Base-by-base conservation (phyloP, 2,888 invertebrate species). In the Lepas anatifera region DNA sequence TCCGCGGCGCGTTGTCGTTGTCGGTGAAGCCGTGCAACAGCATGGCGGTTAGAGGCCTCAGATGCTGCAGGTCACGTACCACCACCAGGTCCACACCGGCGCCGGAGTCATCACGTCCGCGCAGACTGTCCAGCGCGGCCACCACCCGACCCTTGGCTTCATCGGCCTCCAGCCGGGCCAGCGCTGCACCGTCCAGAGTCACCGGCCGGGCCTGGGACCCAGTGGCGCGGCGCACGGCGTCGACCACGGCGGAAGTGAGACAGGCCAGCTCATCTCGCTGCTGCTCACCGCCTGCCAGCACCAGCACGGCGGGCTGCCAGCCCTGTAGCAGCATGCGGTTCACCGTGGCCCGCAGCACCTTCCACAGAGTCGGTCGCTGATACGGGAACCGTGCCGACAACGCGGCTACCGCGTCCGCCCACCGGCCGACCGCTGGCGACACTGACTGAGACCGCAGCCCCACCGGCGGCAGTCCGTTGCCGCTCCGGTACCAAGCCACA, bases 1-100 rank as follows among this genome's bases (percentile, higher is more conserved):
- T 68, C 37, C 63, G 69, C 29, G 68, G 71, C 50, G 71, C 71
- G 32, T 48, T 50, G 25, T 69, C 64, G 48, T 71, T 71, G 46
- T 71, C 71, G 64, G 69, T 69, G 64, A 50, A 71, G 35, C 71
- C 71, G 64, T 71, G 71, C 27, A 71, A 46, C 37, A 71, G 27
- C 63, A 69, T 58, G n/a, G 68, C 71, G n/a, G 69, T 67, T 11
- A n/a, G 25, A 18, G 71, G 71, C 27, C 50, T 69, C 18, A 71
- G 66, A 2, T 22, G 39, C 64, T 71, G 67, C 18, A 68, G 16
- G 29, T 58, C 48, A 11, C 52, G 64, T n/a, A 71, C 35, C 13
- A 71, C 29, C 37, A 71, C 69, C 22, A 63, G 29, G n/a, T n/a
- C 27, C 66, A 66, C 58, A n/a, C 58, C 58, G 35, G 6, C 22